phyloP scores from a whole-genome alignment of 2,888 invertebrate species.

The Acleris holmiana region DNA sequence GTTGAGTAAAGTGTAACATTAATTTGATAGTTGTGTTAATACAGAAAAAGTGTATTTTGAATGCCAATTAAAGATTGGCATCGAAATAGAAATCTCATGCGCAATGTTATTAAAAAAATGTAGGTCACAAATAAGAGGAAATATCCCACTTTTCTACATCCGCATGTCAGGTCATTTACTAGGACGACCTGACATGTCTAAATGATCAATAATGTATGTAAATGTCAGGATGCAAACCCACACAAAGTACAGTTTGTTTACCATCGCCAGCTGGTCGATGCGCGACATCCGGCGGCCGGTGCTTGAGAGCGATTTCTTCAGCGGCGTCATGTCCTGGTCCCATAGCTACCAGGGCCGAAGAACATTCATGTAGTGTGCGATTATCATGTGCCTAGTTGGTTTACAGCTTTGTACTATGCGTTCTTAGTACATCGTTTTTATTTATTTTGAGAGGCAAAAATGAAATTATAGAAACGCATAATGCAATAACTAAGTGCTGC shows the following conservation, averaged over 20 bases:
- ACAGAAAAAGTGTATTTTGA: too few species aligned
- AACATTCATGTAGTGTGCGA: slow-evolving; percentile 56
- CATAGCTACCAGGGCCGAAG: slow-evolving; percentile 86
- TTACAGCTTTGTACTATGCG: slow-evolving; percentile 42
- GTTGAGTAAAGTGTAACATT: too few species aligned
- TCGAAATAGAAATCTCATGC: too few species aligned
- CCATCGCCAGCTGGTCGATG: slow-evolving; percentile 92
- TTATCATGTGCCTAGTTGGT: slow-evolving; percentile 17
- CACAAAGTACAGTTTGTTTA: slow-evolving; percentile 71
- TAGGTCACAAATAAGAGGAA: too few species aligned
- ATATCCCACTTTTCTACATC: too few species aligned
- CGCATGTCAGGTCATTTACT: too few species aligned
- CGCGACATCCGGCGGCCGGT: slow-evolving; percentile 92
- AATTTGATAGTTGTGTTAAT: too few species aligned
- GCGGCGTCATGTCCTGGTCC: slow-evolving; percentile 94
- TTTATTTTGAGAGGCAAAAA: too few species aligned
- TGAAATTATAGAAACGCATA: slow-evolving; percentile 45
- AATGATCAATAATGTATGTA: not conserved
- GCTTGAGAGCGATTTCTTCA: slow-evolving; percentile 91
- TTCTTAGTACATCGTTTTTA: slow-evolving; percentile 42
- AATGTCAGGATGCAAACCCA: slow-evolving; percentile 23
- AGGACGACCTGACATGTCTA: too few species aligned
- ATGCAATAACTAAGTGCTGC: slow-evolving; percentile 44
- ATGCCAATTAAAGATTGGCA: too few species aligned
- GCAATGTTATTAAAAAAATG: too few species aligned